Conservation (phyloP, 2,797 vertebrate genomes). For the Phataginus tricuspis region DNA sequence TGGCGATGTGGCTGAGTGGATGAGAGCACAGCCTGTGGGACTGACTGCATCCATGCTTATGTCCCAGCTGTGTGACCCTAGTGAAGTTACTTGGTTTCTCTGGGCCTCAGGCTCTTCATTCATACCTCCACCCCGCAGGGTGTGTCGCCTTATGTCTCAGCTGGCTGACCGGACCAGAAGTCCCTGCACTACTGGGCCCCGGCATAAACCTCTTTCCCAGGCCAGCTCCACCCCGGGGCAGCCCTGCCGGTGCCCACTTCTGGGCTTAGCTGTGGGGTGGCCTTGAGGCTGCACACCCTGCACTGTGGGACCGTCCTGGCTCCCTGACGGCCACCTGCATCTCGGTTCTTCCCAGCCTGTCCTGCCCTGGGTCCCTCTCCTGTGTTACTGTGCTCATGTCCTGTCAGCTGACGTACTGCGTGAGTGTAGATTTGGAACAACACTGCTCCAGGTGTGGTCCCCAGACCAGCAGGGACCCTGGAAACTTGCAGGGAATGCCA, state of each 20-base stretch:
- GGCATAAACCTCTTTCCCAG: rapidly evolving
- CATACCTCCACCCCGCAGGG: rapidly evolving
- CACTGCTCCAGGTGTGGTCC: rapidly evolving
- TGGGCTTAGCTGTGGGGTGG: neutral
- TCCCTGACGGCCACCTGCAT: neutral
- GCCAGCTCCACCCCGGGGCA: rapidly evolving
- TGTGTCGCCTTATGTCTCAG: neutral
- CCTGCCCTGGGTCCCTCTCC: too few relatives aligned
- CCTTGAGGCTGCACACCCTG: neutral
- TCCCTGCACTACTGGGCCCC: rapidly evolving
- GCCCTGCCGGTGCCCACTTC: rapidly evolving
- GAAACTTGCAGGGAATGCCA: rapidly evolving
- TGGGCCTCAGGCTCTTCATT: neutral
- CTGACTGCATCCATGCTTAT: rapidly evolving
- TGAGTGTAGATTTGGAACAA: rapidly evolving
- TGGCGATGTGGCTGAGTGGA: neutral
- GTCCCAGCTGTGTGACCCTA: neutral
- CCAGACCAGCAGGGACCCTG: neutral
- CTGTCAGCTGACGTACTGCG: rapidly evolving
- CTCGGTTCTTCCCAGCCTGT: neutral
- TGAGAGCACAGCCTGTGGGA: neutral
- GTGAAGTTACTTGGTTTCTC: neutral
- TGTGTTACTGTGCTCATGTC: too few relatives aligned
- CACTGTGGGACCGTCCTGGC: neutral
- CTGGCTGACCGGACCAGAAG: rapidly evolving